Evolutionary conservation across 2,888 invertebrate genomes (phyloP), one percentile per base, ranked within the genome.

Genomic region (Drosophila prostipennis): DNA sequence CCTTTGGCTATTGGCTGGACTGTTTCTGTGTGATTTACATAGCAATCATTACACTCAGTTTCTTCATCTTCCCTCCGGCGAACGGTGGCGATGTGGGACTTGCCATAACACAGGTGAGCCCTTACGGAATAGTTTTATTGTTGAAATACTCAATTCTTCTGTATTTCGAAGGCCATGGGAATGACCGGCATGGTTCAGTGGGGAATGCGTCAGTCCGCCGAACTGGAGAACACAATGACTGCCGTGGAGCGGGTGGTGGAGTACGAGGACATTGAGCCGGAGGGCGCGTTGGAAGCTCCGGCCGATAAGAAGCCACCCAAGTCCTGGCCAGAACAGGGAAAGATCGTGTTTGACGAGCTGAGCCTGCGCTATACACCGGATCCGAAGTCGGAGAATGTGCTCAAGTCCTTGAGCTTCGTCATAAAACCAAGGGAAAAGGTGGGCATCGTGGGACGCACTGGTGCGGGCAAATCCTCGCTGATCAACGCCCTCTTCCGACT

Each of bases 1-100:
- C 99, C 80, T 98, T 99, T 90, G 98, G 98, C 0, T 96, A 98
- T 89, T 97, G 97, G 94, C 92, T 99, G 83, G 99, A 99, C 91
- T 93, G 97, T 75, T 94, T 98, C 56, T 98, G 98, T 90, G 94
- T 97, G 0, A 77, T 96, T 11, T 99, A 98, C 92, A 96, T 99
- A 72, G 94, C 95, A 0, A 92, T 96, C 57, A 97, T 99, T 0
- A 97, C 98, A 0, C 93, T 97, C 80, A 96, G 96, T 85, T 97
- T 98, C 92, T 94, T 98, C 48, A 91, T 96, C 0, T 93, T 95
- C 54, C 94, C 94, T 45, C 93, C 92, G 89, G 93, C 93, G 93
- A 92, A 93, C 73, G 96, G 96, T 19, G 96, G 96, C 34, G 94
- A 94, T 87, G 95, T 96, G 2, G 96, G 96, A 34, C 90, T 96